Evolutionary conservation across 2,113 vertebrate genomes (phyloP).

Genomic region (Leuciscus idus): DNA sequence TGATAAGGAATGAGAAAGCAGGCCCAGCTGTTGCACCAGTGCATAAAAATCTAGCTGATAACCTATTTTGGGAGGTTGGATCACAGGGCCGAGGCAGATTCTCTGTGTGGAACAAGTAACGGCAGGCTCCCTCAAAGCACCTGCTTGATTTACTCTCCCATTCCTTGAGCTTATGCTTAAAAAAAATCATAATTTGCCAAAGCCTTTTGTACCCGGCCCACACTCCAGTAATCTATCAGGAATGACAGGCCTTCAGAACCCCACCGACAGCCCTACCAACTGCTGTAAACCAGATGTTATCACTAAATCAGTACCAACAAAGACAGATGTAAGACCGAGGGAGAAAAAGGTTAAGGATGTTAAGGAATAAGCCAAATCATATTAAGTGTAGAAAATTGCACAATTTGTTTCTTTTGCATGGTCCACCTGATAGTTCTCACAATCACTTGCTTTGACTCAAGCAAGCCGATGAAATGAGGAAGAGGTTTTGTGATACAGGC

Average conservation of each 20-base stretch:
- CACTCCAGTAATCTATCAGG: conserved; percentile 57
- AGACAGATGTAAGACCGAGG: conserved; percentile 53
- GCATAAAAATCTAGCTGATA: neutral
- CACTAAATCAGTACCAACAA: conserved; percentile 64
- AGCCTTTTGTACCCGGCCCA: conserved; percentile 8
- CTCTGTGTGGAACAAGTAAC: conserved; percentile 3
- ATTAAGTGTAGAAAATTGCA: neutral
- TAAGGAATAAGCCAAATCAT: neutral
- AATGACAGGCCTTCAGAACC: conserved; percentile 57
- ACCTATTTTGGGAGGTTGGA: neutral
- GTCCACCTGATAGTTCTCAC: conserved; percentile 4
- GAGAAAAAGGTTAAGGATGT: neutral
- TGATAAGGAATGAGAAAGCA: conserved; percentile 3
- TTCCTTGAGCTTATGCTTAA: conserved; percentile 49
- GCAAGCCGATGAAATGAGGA: neutral
- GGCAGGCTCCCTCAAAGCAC: neutral
- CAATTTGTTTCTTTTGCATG: neutral
- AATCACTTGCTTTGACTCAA: neutral
- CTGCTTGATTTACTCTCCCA: conserved; percentile 57
- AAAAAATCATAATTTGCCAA: conserved; percentile 57
- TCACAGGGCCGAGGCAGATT: neutral
- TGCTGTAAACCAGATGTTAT: conserved; percentile 65
- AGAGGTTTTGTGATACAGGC: neutral
- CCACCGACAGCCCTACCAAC: conserved; percentile 46
- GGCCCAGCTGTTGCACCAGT: neutral